Evolutionary conservation across 2,888 invertebrate species (phyloP).

Genomic region (Stenichneumon culpator): DNA sequence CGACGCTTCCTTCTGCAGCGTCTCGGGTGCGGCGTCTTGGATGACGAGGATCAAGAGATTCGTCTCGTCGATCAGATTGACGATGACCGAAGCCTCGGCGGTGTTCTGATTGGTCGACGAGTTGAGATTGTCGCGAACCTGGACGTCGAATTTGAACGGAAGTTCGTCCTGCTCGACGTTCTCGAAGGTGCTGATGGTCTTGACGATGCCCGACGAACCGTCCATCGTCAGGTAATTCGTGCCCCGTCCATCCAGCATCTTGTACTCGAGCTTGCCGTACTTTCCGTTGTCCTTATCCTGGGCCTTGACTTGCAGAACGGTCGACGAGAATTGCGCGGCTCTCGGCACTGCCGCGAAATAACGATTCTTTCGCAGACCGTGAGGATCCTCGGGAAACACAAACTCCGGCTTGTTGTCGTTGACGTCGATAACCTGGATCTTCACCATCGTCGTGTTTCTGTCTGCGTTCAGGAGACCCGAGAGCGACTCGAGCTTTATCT

Average conservation of each 20-base stretch:
- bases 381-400: constrained; percentile 88
- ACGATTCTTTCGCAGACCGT: constrained; percentile 87
- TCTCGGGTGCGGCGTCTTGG: constrained; percentile 90
- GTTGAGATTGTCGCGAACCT: constrained; percentile 90
- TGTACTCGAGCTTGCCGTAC: constrained; percentile 92
- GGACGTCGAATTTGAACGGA: constrained; percentile 89
- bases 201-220: constrained; percentile 91
- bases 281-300: constrained; percentile 94
- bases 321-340: constrained; percentile 91
- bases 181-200: constrained; percentile 91
- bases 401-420: constrained; percentile 96
- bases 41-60: constrained; percentile 93
- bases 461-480: constrained; percentile 93
- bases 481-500: constrained; percentile 92
- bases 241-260: constrained; percentile 86
- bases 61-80: constrained; percentile 92
- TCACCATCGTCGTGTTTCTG: constrained; percentile 90
- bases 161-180: constrained; percentile 88
- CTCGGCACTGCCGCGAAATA: constrained; percentile 93
- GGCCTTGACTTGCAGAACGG: constrained; percentile 93
- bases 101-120: constrained; percentile 88
- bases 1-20: constrained; percentile 87
- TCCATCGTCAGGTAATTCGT: constrained; percentile 91
- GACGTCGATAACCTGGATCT: constrained; percentile 93
- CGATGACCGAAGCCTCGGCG: constrained; percentile 89